These are phyloP conservation scores for Gonatopus flavifemur DNA, from an alignment of 1,140 invertebrate genomes.

Conservation along the genomic window DNA sequence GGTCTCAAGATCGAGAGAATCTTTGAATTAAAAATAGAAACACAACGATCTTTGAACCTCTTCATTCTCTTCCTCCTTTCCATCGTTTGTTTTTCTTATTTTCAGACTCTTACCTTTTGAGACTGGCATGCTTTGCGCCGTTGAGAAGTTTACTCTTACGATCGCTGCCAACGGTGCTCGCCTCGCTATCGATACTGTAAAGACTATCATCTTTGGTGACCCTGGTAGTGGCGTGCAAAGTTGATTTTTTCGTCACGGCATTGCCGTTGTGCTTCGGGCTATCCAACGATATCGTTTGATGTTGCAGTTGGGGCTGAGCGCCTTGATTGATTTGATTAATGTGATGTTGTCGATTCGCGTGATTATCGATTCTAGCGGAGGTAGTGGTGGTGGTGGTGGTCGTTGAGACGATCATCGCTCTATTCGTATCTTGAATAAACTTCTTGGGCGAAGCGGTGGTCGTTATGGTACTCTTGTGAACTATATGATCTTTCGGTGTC, in stretches of 20 bases:
- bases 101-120: conserved; percentile 61
- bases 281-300: conserved; percentile 22
- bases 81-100: too few relatives aligned
- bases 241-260: conserved; percentile 44
- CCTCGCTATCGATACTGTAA: conserved; percentile 55
- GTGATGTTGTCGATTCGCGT: conserved; percentile 23
- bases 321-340: too few relatives aligned
- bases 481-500: conserved; percentile 16
- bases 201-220: conserved; percentile 55
- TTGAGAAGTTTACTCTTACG: conserved; percentile 52
- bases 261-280: conserved; percentile 51
- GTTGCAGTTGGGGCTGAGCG: conserved; percentile 35
- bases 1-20: too few relatives aligned
- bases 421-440: conserved; percentile 19
- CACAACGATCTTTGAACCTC: too few relatives aligned
- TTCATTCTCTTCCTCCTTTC: too few relatives aligned
- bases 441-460: conserved; percentile 33
- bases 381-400: conserved; percentile 23
- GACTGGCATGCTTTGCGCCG: conserved; percentile 57
- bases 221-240: conserved; percentile 43
- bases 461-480: conserved; percentile 5
- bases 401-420: conserved; percentile 40
- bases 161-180: conserved; percentile 52
- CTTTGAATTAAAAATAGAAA: too few relatives aligned
- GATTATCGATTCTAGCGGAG: conserved; percentile 39